Base-by-base conservation (phyloP, 2,888 invertebrate genomes). In the Ophioninae sp. region DNA sequence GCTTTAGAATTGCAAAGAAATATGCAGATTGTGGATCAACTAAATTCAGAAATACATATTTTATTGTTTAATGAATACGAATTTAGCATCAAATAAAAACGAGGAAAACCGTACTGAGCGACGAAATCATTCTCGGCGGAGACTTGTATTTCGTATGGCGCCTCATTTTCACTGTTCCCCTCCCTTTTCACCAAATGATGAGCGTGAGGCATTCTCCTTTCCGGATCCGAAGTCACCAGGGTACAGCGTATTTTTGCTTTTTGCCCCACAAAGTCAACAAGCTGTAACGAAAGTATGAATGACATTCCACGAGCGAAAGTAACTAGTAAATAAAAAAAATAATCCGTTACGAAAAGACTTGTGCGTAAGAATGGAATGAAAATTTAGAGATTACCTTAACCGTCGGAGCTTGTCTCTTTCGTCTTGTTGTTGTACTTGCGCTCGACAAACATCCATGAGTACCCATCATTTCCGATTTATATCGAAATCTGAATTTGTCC, bases 381-480 rank as follows among this genome's bases (percentile, higher is more conserved):
- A 20, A 41, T 30, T 69, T 13, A 13, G 13, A 44, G 7, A 30
- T 3, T 91, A 97, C 95, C 93, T 96, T 95, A n/a, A 97, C 96
- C 75, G 96, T 95, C 0, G 97, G 97, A 91, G 95, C 96, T 3
- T 95, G 95, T 92, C 95, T 96, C 75, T 94, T 94, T 79, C 95
- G 94, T 23, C 93, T 94, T 17, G 94, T 93, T 39, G 94, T 94
- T 2, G 94, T 94, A n/a, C 94, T 94, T 79, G 94, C 94, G 0
- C 96, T 97, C 20, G 95, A 94, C 6, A 97, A 93, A 86, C 96
- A 96, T 0, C 97, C 97, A 92, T 97, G 97, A 0, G 97, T 97
- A 0, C 97, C 97, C 78, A 96, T 95, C 97, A 97, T 97, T 94
- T 97, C 97, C 57, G 97, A 97, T 90, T 95, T 96, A 90, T 97